phyloP scores from a whole-genome alignment of 1,140 invertebrate genomes.

The Tigriopus japonicus region DNA sequence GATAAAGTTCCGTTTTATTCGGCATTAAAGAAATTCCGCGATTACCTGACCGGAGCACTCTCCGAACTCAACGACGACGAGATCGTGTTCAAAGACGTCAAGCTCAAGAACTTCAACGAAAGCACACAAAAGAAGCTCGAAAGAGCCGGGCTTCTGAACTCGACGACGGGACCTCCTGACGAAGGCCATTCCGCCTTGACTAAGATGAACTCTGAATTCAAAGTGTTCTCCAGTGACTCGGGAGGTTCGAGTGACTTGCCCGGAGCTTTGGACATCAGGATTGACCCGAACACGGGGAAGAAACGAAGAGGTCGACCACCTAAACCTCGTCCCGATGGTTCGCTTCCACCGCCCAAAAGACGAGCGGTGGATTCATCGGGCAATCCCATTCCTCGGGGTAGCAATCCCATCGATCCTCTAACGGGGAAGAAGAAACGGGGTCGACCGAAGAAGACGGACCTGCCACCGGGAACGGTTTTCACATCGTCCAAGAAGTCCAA shows the following conservation, averaged over 20 bases:
- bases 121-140: conserved; percentile 8
- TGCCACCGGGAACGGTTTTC: not conserved
- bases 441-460: conserved; percentile 52
- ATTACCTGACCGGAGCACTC: conserved; percentile 79
- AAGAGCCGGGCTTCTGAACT: conserved; percentile 18
- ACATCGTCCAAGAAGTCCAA: no score
- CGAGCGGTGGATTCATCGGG: conserved; percentile 8
- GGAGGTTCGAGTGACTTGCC: conserved; percentile 15
- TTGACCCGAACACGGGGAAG: conserved; percentile 34
- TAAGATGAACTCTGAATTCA: conserved; percentile 9
- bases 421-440: conserved; percentile 57
- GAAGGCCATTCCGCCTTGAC: conserved; percentile 12
- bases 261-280: not conserved
- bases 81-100: conserved; percentile 49
- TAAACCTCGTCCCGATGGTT: conserved; percentile 49
- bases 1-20: conserved; percentile 95
- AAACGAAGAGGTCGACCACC: conserved; percentile 66
- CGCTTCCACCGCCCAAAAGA: conserved; percentile 18
- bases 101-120: conserved; percentile 20
- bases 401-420: conserved; percentile 21
- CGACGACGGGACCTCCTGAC: conserved; percentile 20
- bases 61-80: conserved; percentile 62
- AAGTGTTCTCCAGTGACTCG: conserved; percentile 16
- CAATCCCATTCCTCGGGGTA: conserved; percentile 8
- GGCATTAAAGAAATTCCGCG: conserved; percentile 79